Conservation (phyloP, 1,140 invertebrate genomes). For the Danaus melanippus region DNA sequence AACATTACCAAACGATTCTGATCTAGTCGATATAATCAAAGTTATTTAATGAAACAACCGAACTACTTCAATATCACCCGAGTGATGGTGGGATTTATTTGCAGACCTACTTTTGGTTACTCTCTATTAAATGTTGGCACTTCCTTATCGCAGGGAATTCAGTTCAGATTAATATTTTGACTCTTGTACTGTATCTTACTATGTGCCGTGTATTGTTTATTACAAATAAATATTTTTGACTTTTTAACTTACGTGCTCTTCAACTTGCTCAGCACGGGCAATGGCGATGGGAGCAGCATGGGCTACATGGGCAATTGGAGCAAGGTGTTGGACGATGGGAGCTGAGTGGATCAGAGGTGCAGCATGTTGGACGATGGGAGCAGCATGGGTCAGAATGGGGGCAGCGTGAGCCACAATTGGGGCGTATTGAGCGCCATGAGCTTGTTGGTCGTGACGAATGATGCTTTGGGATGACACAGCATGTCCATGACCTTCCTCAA, state of each 20-base stretch:
- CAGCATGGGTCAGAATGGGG: constrained; percentile 33
- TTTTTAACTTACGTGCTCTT: constrained; percentile 48
- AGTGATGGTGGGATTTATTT: too few relatives aligned
- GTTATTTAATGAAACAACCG: too few relatives aligned
- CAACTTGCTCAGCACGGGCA: constrained; percentile 34
- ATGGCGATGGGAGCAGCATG: constrained; percentile 31
- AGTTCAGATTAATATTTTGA: too few relatives aligned
- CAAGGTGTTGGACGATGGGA: constrained; percentile 39
- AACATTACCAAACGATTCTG: too few relatives aligned
- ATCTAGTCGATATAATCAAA: too few relatives aligned
- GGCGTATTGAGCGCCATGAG: constrained; percentile 30
- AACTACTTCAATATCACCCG: too few relatives aligned
- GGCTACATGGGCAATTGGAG: constrained; percentile 20
- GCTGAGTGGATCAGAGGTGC: constrained; percentile 37
- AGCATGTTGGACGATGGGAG: constrained; percentile 30
- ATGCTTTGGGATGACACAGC: constrained; percentile 62
- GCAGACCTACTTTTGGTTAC: too few relatives aligned
- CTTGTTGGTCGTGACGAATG: constrained; percentile 50
- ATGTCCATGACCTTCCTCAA: constrained; percentile 39
- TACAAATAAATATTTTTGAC: constrained; percentile 1
- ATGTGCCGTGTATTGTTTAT: too few relatives aligned
- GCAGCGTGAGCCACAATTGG: constrained; percentile 30
- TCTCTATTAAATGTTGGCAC: too few relatives aligned
- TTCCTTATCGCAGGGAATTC: too few relatives aligned
- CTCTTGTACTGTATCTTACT: too few relatives aligned